These are phyloP conservation scores for Chrysolina oricalcia DNA, from an alignment of 2,888 invertebrate species.

Conservation along the genomic window DNA sequence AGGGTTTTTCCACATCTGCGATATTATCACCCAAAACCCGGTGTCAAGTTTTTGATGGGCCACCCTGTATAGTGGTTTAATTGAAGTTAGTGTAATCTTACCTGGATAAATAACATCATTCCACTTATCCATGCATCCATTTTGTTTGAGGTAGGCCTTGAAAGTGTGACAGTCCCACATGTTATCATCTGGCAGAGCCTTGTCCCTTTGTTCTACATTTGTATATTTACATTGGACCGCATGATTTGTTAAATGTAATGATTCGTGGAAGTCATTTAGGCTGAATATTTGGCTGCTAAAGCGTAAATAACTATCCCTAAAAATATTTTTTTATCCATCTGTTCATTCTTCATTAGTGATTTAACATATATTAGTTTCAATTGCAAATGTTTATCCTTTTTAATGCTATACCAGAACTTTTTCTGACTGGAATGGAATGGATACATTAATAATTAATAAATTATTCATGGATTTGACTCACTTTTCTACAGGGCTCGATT, in stretches of 20 bases:
- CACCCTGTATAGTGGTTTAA: too few species aligned
- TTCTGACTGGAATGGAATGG: too few species aligned
- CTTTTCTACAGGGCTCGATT: too few species aligned
- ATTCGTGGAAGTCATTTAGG: constrained; percentile 91
- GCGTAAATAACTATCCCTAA: constrained; percentile 90
- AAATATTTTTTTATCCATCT: constrained; percentile 53
- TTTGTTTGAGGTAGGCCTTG: constrained; percentile 78
- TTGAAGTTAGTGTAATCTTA: constrained; percentile 69
- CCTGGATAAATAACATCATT: constrained; percentile 90
- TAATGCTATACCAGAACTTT: too few species aligned
- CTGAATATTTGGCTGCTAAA: constrained; percentile 94
- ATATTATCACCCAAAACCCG: too few species aligned
- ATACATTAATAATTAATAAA: too few species aligned
- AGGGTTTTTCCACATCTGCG: too few species aligned
- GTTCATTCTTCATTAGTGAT: too few species aligned
- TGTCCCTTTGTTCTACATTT: constrained; percentile 79
- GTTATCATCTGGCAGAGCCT: constrained; percentile 88
- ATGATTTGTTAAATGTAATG: constrained; percentile 94
- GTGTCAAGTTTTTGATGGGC: too few species aligned
- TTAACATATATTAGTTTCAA: too few species aligned
- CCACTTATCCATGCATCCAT: constrained; percentile 87
- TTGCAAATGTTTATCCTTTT: too few species aligned
- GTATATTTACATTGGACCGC: constrained; percentile 93
- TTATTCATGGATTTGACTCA: too few species aligned
- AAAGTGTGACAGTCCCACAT: constrained; percentile 96